These are phyloP conservation scores for Argynnis bischoffii DNA, from an alignment of 2,888 invertebrate genomes.

Conservation along the genomic window DNA sequence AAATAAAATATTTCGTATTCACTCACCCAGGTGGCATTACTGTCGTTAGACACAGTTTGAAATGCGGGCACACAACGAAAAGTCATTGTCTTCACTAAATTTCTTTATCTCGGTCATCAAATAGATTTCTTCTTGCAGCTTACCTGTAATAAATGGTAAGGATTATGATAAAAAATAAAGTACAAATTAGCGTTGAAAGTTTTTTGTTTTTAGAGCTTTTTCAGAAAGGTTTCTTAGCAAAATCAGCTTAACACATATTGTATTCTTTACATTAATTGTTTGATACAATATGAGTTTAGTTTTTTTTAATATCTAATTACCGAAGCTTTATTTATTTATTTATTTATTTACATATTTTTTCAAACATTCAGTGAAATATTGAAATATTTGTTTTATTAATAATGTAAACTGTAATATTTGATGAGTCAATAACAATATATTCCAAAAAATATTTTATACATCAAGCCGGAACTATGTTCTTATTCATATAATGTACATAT, in stretches of 20 bases:
- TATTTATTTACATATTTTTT: no score
- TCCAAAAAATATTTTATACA: not conserved
- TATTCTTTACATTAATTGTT: no score
- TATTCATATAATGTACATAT: conserved; percentile 4
- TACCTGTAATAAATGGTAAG: conserved; percentile 73
- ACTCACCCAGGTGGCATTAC: conserved; percentile 87
- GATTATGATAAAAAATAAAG: not conserved
- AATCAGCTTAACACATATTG: no score
- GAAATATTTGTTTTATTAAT: no score
- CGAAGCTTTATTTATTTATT: no score
- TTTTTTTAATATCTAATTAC: no score
- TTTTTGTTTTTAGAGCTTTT: not conserved
- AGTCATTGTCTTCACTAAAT: conserved; percentile 79
- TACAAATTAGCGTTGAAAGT: not conserved
- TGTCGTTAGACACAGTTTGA: conserved; percentile 84
- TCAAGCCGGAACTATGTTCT: not conserved
- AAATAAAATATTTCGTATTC: conserved; percentile 32
- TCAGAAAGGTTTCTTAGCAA: no score
- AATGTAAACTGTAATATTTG: no score
- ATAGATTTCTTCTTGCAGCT: conserved; percentile 81
- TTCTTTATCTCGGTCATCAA: conserved; percentile 54
- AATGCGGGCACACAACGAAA: conserved; percentile 86
- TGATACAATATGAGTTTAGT: no score
- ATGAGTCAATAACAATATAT: not conserved
- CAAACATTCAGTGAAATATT: no score